Evolutionary conservation across 2,113 vertebrate genomes (phyloP), one percentile per base, ranked within the genome.

Genomic region (Macrotus californicus): DNA sequence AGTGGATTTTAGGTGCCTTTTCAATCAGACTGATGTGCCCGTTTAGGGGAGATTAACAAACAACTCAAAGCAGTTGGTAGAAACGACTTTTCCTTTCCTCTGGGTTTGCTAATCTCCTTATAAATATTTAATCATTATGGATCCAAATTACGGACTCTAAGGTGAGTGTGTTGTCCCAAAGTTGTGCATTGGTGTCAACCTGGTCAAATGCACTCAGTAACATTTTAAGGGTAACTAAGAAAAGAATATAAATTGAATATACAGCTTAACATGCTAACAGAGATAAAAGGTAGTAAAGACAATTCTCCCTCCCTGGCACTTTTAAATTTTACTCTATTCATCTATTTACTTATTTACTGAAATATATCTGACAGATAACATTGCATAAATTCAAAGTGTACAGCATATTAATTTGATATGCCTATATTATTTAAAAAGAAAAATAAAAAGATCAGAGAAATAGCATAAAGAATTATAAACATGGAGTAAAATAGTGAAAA

Each of bases 111-210:
- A 5, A 29, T 21, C 31, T 64, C 34, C 21, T 7, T 34, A 2
- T 14, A 24, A 56, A 16, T 10, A 64, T 41, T 76, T 64, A 36
- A 56, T 29, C 69, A 16, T 3, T 7, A 36, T 0, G 31, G 36
- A 50, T 34, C 41, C 54, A 69, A 13, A 34, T 1, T 13, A 9
- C 5, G 54, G 70, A 36, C 34, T 80, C 59, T 7, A 18, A 43
- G 3, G 7, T 72, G 7, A 64, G 39, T 16, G 0, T 41, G 5
- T 29, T 12, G 0, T 22, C 39, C 14, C 1, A 11, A 76, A 46
- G 14, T n/a, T 22, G 21, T 7, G 3, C 0, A 1, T 39, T 7
- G 0, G 5, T 34, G 16, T 80, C 76, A 31, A 13, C 2, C 29
- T 0, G 0, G 1, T 9, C 26, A 36, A 41, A 5, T 3, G 34